Conservation (phyloP, 1,140 invertebrate genomes). For the Sweltsa coloradensis region DNA sequence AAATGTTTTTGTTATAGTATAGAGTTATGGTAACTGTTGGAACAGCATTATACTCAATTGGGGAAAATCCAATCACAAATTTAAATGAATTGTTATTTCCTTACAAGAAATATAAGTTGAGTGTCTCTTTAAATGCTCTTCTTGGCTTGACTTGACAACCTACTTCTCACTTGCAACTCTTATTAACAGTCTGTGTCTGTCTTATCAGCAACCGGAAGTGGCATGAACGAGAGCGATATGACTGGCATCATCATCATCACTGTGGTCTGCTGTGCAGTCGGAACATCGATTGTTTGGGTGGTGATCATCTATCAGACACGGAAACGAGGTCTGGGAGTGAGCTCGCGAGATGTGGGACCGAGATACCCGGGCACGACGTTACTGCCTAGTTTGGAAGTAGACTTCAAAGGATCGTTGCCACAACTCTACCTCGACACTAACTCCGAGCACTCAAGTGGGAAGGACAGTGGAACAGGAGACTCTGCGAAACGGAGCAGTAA, state of each 20-base stretch:
- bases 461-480: conserved; percentile 49
- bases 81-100: no score
- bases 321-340: conserved; percentile 30
- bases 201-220: no score
- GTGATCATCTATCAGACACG: conserved; percentile 81
- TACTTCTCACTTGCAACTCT: no score
- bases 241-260: conserved; percentile 78
- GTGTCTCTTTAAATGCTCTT: no score
- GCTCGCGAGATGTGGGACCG: conserved; percentile 2
- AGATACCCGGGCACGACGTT: conserved; percentile 26
- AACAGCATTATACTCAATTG: no score
- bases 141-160: no score
- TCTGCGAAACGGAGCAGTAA: conserved; percentile 48
- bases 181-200: no score
- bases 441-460: conserved; percentile 34
- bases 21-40: no score
- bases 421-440: conserved; percentile 27
- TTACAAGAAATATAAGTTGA: no score
- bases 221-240: conserved; percentile 53
- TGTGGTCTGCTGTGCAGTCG: conserved; percentile 78
- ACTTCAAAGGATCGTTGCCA: conserved; percentile 28
- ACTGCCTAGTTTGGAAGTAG: conserved; percentile 26
- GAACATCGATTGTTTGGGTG: conserved; percentile 83
- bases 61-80: no score
- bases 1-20: no score